Evolutionary conservation across 2,888 invertebrate species (phyloP).

Genomic region (Halictus quadricinctus): DNA sequence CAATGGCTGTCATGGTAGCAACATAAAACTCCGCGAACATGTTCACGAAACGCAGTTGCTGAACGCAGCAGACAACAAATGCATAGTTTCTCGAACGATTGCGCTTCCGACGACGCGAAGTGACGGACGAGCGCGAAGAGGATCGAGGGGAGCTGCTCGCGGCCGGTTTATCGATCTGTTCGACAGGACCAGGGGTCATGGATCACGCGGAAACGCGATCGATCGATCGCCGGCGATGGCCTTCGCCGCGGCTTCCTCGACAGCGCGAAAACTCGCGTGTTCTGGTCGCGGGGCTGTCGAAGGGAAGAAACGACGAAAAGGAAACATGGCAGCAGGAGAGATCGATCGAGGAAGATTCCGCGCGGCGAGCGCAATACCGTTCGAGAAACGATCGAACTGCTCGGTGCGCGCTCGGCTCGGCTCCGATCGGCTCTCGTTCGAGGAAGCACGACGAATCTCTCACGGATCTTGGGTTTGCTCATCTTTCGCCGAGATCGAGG

Average conservation of each 20-base stretch:
- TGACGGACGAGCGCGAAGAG: not conserved
- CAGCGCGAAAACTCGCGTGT: conserved; percentile 32
- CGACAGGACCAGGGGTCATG: not conserved
- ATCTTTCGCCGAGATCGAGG: conserved; percentile 66
- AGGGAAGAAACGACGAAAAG: not conserved
- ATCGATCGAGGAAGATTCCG: conserved; percentile 44
- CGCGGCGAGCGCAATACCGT: conserved; percentile 48
- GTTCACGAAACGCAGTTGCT: not conserved
- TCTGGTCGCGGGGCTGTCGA: not conserved
- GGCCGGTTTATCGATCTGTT: not conserved
- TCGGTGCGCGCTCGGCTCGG: conserved; percentile 14
- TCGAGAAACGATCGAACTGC: conserved; percentile 37
- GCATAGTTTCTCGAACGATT: not conserved
- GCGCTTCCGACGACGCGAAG: too few relatives aligned
- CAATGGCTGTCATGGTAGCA: too few relatives aligned
- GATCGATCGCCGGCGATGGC: conserved; percentile 38
- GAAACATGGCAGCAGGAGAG: conserved; percentile 13
- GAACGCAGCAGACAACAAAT: not conserved
- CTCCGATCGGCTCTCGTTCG: conserved; percentile 18
- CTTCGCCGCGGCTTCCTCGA: conserved; percentile 29
- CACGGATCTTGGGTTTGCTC: conserved; percentile 70
- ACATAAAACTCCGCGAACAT: not conserved
- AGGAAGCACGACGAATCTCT: conserved; percentile 63
- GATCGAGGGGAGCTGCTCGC: not conserved
- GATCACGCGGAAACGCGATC: conserved; percentile 37